Conservation (phyloP, 2,113 vertebrate genomes). For the Callocephalon fimbriatum region DNA sequence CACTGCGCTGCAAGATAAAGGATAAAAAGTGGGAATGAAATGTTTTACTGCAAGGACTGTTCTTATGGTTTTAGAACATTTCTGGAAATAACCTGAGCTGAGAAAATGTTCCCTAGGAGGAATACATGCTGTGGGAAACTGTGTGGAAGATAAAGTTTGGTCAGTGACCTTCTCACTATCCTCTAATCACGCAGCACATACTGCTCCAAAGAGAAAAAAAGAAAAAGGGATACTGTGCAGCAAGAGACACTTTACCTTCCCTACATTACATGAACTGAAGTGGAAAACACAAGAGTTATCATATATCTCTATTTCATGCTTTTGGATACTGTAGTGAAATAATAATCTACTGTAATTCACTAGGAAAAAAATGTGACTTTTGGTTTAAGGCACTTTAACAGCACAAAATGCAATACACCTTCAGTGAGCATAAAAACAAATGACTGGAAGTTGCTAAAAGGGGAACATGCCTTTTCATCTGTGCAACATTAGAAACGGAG, state of each 20-base stretch:
- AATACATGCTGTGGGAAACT: constrained; percentile 77
- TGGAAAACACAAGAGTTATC: constrained; percentile 60
- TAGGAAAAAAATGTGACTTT: constrained; percentile 30
- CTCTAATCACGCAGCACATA: constrained; percentile 68
- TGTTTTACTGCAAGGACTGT: constrained; percentile 76
- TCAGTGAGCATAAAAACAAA: constrained; percentile 63
- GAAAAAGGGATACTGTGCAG: constrained; percentile 31
- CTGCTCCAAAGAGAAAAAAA: constrained; percentile 29
- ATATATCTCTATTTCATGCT: constrained; percentile 70
- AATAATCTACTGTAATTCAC: constrained; percentile 65
- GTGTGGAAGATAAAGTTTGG: constrained; percentile 78
- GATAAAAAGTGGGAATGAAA: constrained; percentile 78
- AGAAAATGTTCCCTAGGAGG: constrained; percentile 77
- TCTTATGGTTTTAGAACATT: constrained; percentile 79
- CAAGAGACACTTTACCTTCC: constrained; percentile 70
- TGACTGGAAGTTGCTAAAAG: constrained; percentile 66
- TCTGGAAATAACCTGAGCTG: constrained; percentile 80
- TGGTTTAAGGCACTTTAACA: constrained; percentile 58
- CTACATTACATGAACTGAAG: constrained; percentile 36
- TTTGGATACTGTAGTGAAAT: constrained; percentile 54
- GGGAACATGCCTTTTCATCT: constrained; percentile 20
- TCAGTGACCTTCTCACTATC: constrained; percentile 76
- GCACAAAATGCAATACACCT: constrained; percentile 46
- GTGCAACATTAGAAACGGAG: background rate
- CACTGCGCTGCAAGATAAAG: constrained; percentile 70